Evolutionary conservation across 2,888 invertebrate genomes (phyloP), one percentile per base, ranked within the genome.

Genomic region (Netelia fuscicornis): DNA sequence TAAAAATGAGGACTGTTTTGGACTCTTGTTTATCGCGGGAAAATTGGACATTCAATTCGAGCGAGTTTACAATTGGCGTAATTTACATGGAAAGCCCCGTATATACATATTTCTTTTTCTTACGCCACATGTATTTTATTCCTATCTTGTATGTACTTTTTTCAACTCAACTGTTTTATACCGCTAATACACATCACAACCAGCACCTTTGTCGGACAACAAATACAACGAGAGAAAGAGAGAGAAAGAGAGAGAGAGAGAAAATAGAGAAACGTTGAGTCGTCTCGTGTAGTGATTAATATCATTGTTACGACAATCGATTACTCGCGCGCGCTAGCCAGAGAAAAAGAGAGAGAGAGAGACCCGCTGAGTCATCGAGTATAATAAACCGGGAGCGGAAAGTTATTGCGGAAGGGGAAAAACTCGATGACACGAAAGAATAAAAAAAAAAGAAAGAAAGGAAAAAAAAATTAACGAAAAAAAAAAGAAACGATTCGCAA

Each of bases 281-380:
- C 65, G 70, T 65, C 54, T 30, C 68, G 58, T 67, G 62, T 60
- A 42, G 84, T 81, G 80, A 77, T 84, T 76, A 77, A 80, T 81
- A 84, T 84, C 80, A 76, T 84, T 75, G 84, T 84, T 81, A 81
- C 80, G 76, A 76, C 76, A 80, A 84, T 81, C 84, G 84, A 84
- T 84, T 84, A 84, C 79, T 80, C 70, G 70, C 54, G 23, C 56
- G 52, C 78, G 56, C 64, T 54, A 44, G 58, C 58, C 62, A 30
- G 30, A 30, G 30, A 30, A 5, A 30, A 5, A 30, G 30, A 30
- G 30, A 30, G 30, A 30, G 30, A 70, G 37, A 72, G 48, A 60
- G 58, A 67, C 17, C 65, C 48, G 77, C 83, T 84, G 67, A 84
- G 71, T 84, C 80, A 80, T 67, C 80, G 67, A 25, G 65, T 65